Evolutionary conservation across 2,888 invertebrate genomes (phyloP).

Genomic region (Morpho achilles): DNA sequence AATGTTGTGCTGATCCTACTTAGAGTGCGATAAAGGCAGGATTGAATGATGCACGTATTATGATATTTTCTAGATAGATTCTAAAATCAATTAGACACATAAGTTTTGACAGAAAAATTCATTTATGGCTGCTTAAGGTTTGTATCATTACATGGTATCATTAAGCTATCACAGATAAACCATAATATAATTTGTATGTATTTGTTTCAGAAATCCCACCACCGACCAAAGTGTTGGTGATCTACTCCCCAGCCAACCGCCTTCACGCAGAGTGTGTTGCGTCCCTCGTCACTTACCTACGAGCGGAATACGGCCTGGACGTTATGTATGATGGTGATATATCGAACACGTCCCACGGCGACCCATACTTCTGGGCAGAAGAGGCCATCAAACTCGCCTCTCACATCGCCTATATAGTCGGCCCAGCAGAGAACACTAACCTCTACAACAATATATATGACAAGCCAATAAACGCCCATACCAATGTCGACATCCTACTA

Average conservation of each 20-base stretch:
- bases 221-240: constrained; percentile 60
- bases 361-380: constrained; percentile 63
- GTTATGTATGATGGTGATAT: constrained; percentile 64
- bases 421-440: constrained; percentile 53
- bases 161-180: too few relatives aligned
- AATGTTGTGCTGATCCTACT: too few relatives aligned
- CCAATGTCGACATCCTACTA: constrained; percentile 51
- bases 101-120: too few relatives aligned
- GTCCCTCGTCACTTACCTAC: constrained; percentile 56
- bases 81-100: too few relatives aligned
- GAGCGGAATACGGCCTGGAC: constrained; percentile 60
- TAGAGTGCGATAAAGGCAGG: too few relatives aligned
- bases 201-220: constrained; percentile 46
- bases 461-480: constrained; percentile 57
- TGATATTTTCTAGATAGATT: too few relatives aligned
- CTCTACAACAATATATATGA: constrained; percentile 60
- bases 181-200: too few relatives aligned
- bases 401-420: constrained; percentile 59
- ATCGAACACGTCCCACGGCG: constrained; percentile 48
- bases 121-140: too few relatives aligned
- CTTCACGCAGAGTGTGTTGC: constrained; percentile 63
- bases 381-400: constrained; percentile 54
- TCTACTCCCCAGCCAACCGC: constrained; percentile 57
- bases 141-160: too few relatives aligned
- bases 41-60: too few relatives aligned